These are phyloP conservation scores for Camponotus floridanus DNA, from an alignment of 1,140 invertebrate species.

Conservation along the genomic window DNA sequence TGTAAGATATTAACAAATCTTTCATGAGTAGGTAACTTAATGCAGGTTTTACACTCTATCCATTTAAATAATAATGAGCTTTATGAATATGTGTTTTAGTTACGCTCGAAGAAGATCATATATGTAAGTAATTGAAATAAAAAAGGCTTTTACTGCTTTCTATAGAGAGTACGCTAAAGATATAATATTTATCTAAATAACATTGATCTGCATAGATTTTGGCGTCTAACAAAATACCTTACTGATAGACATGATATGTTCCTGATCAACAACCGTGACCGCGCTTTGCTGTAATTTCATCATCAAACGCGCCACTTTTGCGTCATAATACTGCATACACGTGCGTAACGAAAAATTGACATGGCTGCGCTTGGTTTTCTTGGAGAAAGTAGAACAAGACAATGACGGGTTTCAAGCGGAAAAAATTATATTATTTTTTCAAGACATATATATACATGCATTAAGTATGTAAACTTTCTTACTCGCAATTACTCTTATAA, in stretches of 20 bases:
- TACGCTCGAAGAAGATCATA: slow-evolving; percentile 23
- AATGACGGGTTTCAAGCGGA: slow-evolving; percentile 12
- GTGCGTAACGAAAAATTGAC: slow-evolving; percentile 54
- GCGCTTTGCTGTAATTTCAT: slow-evolving; percentile 61
- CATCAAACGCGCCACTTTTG: slow-evolving; percentile 56
- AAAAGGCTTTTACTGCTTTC: not conserved
- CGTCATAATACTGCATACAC: slow-evolving; percentile 54
- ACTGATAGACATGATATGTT: slow-evolving; percentile 10
- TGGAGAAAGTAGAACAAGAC: slow-evolving; percentile 62
- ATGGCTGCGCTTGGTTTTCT: not conserved
- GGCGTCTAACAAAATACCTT: not conserved
- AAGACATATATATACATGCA: not conserved
- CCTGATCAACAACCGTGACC: slow-evolving; percentile 56
- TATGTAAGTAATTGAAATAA: not conserved
- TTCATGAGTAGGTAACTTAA: not conserved
- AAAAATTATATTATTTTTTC: slow-evolving; percentile 35
- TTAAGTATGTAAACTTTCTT: slow-evolving; percentile 8
- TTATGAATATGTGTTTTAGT: slow-evolving; percentile 31
- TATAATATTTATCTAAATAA: slow-evolving; percentile 1
- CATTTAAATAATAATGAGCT: slow-evolving; percentile 38
- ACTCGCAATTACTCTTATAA: not conserved
- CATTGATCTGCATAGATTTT: slow-evolving; percentile 23
- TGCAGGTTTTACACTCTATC: not conserved
- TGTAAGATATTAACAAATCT: not conserved
- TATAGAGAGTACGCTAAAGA: not conserved